Base-by-base conservation (phyloP, 2,113 vertebrate genomes). In the Cyprinodon brontotheroides region DNA sequence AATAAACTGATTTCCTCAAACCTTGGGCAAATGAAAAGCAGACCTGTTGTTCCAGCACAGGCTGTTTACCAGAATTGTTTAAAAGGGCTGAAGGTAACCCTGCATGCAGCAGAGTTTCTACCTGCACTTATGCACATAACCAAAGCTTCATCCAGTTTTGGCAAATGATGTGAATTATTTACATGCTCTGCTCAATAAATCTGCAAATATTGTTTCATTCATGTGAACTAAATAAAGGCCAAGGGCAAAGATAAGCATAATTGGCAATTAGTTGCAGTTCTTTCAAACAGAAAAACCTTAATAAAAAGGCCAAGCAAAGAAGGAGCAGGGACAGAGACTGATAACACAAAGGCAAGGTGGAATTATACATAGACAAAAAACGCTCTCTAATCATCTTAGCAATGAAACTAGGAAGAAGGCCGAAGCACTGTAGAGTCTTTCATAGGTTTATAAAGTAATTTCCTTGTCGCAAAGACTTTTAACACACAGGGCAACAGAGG, bases 371-470 rank as follows among this genome's bases (percentile, higher is more conserved):
- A 81, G 59, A 20, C 9, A 41, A 39, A 41, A 3, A 0, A 50
- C 63, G 61, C 70, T 83, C 72, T 87, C 78, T 85, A 78, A 83
- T 74, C 75, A 74, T 65, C 75, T 57, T 85, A 70, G 81, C 74
- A 45, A 78, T 80, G 76, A 89, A 91, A 87, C 80, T 79, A 83
- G 85, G 83, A 72, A 78, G 59, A 74, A 81, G 81, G 81, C 17
- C 84, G 70, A 87, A 91, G 78, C 77, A 81, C 80, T 87, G 77
- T 74, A 91, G 87, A 81, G 70, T 90, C 84, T 92, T 93, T 92
- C 88, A 92, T 77, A 78, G 81, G 85, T 92, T 90, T 88, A 91
- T 88, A 90, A 94, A 93, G 92, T 90, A 91, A 92, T 92, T 93
- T 94, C 77, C 87, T 83, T 8, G 53, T 88, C 86, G 92, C 90